These are phyloP conservation scores for Verasper variegatus DNA, from an alignment of 2,113 vertebrate genomes.

Conservation along the genomic window DNA sequence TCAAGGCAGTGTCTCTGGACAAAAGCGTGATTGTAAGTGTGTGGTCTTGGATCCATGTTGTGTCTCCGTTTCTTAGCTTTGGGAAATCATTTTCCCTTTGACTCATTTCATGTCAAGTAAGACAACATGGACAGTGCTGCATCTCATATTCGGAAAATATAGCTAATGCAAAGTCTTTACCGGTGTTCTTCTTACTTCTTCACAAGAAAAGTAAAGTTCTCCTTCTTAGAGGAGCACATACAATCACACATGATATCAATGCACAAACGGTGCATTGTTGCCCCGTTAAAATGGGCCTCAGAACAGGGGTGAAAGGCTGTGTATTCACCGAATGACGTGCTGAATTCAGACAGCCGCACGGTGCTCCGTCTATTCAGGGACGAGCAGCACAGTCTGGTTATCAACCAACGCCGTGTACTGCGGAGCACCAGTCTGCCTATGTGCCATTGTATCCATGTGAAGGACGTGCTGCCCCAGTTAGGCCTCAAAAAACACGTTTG, in stretches of 20 bases:
- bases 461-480: constrained; percentile 50
- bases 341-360: constrained; percentile 12
- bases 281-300: constrained; percentile 10
- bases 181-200: no score
- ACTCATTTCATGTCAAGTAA: not conserved
- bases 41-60: not conserved
- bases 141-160: not conserved
- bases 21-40: not conserved
- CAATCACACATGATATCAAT: constrained; percentile 22
- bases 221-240: not conserved
- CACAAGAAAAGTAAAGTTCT: no score
- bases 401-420: not conserved
- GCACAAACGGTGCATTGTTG: constrained; percentile 53
- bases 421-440: not conserved
- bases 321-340: constrained; percentile 5
- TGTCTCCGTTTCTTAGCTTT: not conserved
- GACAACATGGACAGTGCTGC: not conserved
- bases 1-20: not conserved
- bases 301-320: not conserved
- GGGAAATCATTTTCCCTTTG: not conserved
- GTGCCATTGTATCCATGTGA: constrained; percentile 39
- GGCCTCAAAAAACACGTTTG: not conserved
- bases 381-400: not conserved
- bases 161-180: no score
- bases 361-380: constrained; percentile 14